A percentile compares a stretch with the other conserved stretches of the same genome.
phyloP scores from a whole-genome alignment of 2,797 vertebrate species.

The Acanthurus leucopareius region DNA sequence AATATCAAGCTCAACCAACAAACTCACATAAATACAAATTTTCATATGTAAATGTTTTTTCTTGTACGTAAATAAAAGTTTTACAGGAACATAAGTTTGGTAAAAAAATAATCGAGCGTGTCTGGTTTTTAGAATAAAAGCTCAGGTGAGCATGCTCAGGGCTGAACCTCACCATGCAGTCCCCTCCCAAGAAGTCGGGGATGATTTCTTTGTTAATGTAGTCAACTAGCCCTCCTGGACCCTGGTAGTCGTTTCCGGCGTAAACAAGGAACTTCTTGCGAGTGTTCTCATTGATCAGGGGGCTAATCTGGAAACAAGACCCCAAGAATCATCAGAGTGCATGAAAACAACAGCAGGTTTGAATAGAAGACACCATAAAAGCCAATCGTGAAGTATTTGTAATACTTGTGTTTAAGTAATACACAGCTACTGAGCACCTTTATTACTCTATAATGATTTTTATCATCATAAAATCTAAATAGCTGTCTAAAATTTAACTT shows the following conservation, averaged over 20 bases:
- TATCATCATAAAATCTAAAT: too few relatives aligned
- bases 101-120: too few relatives aligned
- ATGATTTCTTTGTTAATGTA: conserved; percentile 94
- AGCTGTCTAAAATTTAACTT: too few relatives aligned
- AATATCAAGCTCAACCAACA: background rate
- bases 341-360: conserved; percentile 13
- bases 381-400: conserved; percentile 1
- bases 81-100: background rate
- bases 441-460: too few relatives aligned
- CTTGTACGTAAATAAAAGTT: background rate
- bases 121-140: background rate
- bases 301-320: conserved; percentile 89
- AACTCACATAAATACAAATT: background rate
- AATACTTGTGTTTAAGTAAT: conserved; percentile 26
- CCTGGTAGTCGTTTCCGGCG: conserved; percentile 96
- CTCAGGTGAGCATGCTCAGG: background rate
- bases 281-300: conserved; percentile 97
- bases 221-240: conserved; percentile 92
- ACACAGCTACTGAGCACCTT: background rate
- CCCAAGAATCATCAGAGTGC: background rate
- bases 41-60: background rate
- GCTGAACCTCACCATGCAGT: conserved; percentile 88
- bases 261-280: conserved; percentile 96
- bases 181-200: conserved; percentile 94
- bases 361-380: background rate